Conservation (phyloP, 1,140 invertebrate species). For the Calliphora vicina region DNA sequence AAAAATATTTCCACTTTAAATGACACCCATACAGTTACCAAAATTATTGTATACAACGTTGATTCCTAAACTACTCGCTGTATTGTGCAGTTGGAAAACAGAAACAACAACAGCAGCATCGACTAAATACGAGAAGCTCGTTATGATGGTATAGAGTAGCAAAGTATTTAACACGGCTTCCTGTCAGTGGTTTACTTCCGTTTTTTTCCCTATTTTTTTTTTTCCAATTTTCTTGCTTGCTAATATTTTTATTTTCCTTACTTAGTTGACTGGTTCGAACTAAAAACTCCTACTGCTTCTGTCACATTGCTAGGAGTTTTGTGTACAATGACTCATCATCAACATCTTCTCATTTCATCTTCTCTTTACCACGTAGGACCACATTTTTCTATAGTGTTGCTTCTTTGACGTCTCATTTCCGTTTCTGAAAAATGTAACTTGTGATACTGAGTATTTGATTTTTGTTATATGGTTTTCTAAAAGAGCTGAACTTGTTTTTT, state of each 20-base stretch:
- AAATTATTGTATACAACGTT: no score
- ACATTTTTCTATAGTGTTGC: not conserved
- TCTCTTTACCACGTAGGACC: not conserved
- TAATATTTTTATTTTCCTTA: not conserved
- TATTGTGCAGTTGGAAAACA: not conserved
- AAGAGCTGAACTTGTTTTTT: no score
- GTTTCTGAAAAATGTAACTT: not conserved
- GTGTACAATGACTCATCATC: no score
- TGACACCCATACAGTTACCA: not conserved
- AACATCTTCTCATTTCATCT: not conserved
- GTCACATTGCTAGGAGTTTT: no score
- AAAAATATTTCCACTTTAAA: not conserved
- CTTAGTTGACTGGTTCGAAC: not conserved
- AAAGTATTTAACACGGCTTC: slow-evolving; percentile 26
- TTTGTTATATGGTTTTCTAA: no score
- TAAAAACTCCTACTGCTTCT: no score
- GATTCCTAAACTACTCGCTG: not conserved
- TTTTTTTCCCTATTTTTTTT: not conserved
- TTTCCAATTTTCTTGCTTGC: not conserved
- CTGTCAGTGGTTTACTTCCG: slow-evolving; percentile 15
- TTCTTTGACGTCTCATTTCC: not conserved
- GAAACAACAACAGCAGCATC: not conserved
- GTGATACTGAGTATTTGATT: no score
- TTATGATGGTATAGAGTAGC: not conserved
- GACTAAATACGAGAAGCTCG: not conserved